Base-by-base conservation (phyloP, 2,888 invertebrate genomes). In the Drosophila nr. perissopoda region DNA sequence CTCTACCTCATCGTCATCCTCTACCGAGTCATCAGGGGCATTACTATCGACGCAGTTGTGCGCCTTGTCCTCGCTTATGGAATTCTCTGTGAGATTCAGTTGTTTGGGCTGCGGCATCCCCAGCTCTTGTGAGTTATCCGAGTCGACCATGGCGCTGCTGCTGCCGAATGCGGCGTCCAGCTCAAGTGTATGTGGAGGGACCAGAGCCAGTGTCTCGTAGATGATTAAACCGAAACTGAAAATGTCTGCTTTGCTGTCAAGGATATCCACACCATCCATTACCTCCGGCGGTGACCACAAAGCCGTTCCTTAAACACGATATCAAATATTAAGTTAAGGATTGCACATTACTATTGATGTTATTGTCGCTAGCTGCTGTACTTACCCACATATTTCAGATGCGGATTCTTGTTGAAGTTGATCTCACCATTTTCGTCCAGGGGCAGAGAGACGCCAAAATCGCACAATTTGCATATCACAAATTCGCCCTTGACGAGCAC, bases 201-300 rank as follows among this genome's bases (percentile, higher is more conserved):
- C 93, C 4, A 97, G 93, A 0, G 97, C 94, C 91, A 97, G 93
- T 95, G 97, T 97, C 94, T 97, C 97, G 95, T 96, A 97, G 33
- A 97, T 91, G 0, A 96, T 95, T 13, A 97, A 94, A 0, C 97
- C 98, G 76, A 96, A 95, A 3, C 97, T 94, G 94, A 97, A 98
- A 56, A 98, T 95, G 90, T 98, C 97, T 0, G 96, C 95, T 92
- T 96, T 97, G 80, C 93, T 93, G 5, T 95, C 95, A 58, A 97
- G 94, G 27, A 94, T 92, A 33, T 93, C 94, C 49, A 93, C 91
- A 11, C 94, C 94, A 54, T 95, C 94, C 25, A 97, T 92, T 11
- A 96, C 94, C 94, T 98, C 98, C 0, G 97, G 97, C 0, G 97
- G 95, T 82, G 95, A 95, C 97, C 97, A 98, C 18, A 95, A 94